Conservation (phyloP, 2,888 invertebrate species). For the Agriopis leucophaearia region DNA sequence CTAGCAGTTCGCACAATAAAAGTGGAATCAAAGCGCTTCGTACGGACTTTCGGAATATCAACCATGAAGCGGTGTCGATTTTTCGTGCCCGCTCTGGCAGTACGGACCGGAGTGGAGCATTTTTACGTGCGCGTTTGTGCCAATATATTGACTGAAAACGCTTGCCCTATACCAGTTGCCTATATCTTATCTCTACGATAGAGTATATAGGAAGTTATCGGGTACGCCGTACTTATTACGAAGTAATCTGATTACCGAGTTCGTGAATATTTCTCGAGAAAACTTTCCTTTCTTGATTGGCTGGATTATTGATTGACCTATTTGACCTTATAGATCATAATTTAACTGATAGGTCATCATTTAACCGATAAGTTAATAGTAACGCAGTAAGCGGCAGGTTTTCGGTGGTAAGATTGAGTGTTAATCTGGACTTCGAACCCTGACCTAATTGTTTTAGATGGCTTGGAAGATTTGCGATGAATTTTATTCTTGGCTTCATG, state of each 20-base stretch:
- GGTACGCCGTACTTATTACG: slow-evolving; percentile 5
- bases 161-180: too few species aligned
- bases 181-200: too few species aligned
- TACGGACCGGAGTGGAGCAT: too few species aligned
- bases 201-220: too few species aligned
- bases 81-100: too few species aligned
- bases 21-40: too few species aligned
- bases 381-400: background rate
- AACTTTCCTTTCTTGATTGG: slow-evolving; percentile 9
- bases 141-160: too few species aligned
- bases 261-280: background rate
- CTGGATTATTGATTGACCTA: background rate
- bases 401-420: background rate
- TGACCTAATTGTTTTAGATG: slow-evolving; percentile 16
- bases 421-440: slow-evolving; percentile 4
- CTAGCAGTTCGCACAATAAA: too few species aligned
- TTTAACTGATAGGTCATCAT: background rate
- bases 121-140: too few species aligned
- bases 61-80: too few species aligned
- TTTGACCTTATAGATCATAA: background rate
- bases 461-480: slow-evolving; percentile 3
- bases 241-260: slow-evolving; percentile 15
- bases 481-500: slow-evolving; percentile 21
- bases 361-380: background rate
- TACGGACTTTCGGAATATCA: too few species aligned